phyloP scores from a whole-genome alignment of 1,140 invertebrate genomes.

The Babylonia areolata region DNA sequence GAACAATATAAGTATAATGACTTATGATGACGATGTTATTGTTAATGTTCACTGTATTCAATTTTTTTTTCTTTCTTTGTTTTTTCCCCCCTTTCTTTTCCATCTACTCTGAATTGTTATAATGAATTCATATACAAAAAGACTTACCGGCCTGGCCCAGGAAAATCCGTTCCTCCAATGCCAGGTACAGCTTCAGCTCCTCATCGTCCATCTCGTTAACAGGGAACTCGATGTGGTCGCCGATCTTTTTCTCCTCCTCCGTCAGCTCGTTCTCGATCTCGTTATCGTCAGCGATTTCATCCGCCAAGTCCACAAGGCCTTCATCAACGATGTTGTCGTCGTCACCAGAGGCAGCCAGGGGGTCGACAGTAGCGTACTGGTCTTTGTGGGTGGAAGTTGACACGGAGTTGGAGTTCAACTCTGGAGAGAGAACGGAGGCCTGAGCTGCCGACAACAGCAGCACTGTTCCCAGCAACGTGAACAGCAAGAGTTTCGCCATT shows the following conservation, averaged over 20 bases:
- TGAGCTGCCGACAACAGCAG: not conserved
- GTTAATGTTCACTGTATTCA: too few relatives aligned
- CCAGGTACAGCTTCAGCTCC: not conserved
- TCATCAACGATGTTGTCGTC: not conserved
- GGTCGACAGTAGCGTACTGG: not conserved
- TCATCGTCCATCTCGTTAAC: slow-evolving; percentile 2
- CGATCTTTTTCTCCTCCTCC: not conserved
- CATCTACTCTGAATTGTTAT: too few relatives aligned
- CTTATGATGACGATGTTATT: too few relatives aligned
- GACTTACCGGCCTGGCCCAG: not conserved
- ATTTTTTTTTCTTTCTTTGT: too few relatives aligned
- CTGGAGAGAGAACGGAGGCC: not conserved
- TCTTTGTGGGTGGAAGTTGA: not conserved
- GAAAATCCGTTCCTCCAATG: not conserved
- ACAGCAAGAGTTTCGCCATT: not conserved
- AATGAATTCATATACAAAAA: too few relatives aligned
- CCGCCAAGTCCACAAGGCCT: not conserved
- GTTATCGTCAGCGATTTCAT: not conserved
- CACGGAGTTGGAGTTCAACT: not conserved
- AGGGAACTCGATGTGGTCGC: not conserved
- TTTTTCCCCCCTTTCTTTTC: too few relatives aligned
- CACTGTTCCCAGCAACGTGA: not conserved
- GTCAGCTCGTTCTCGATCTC: not conserved
- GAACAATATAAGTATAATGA: too few relatives aligned
- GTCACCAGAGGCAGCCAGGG: not conserved